phyloP scores from a whole-genome alignment of 2,888 invertebrate genomes.

The Notocelia uddmanniana region DNA sequence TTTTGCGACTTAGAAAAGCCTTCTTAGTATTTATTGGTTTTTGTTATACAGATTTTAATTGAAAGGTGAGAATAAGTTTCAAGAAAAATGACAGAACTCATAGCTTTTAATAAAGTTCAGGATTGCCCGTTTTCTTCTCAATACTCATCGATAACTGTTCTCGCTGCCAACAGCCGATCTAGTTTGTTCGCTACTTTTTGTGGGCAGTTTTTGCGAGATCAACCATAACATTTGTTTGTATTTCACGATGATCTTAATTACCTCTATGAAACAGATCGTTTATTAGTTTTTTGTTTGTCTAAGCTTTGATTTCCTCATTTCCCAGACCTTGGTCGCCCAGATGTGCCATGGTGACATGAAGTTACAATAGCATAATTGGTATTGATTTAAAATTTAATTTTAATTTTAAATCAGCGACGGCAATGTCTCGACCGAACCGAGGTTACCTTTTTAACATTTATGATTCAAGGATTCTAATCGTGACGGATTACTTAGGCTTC shows the following conservation, averaged over 20 bases:
- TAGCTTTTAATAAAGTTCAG: neutral
- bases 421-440: constrained; percentile 47
- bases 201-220: constrained; percentile 56
- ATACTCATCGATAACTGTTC: constrained; percentile 36
- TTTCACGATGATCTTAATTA: constrained; percentile 71
- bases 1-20: too few relatives aligned
- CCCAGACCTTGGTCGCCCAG: constrained; percentile 78
- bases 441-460: constrained; percentile 53
- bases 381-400: constrained; percentile 49
- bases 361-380: constrained; percentile 61
- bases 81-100: neutral
- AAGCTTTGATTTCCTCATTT: constrained; percentile 74
- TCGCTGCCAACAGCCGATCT: constrained; percentile 51
- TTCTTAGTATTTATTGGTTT: too few relatives aligned
- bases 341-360: constrained; percentile 65
- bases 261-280: constrained; percentile 69
- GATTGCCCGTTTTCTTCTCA: constrained; percentile 1
- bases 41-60: neutral
- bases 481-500: constrained; percentile 44
- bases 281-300: constrained; percentile 68
- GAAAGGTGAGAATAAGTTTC: neutral
- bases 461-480: constrained; percentile 54
- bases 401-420: constrained; percentile 50
- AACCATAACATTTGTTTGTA: constrained; percentile 65
- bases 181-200: constrained; percentile 66